Evolutionary conservation across 2,113 vertebrate genomes (phyloP), one percentile per base, ranked within the genome.

Genomic region (Acrocephalus arundinaceus): DNA sequence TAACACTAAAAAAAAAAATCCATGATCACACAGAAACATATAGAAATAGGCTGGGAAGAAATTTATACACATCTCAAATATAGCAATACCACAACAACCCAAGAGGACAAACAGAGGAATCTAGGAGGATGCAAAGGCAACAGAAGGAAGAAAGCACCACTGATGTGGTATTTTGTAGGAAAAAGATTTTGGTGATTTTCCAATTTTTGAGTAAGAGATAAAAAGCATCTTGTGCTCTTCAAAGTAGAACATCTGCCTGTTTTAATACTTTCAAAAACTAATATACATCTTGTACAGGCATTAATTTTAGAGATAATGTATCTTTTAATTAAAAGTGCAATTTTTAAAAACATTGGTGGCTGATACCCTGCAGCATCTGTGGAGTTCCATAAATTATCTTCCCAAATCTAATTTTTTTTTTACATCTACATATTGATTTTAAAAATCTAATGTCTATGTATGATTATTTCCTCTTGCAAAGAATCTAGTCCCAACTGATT

Each of bases 281-380:
- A 77, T 74, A 72, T 8, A 55, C 11, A 72, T 46, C 54, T 90
- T 87, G 12, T 39, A 51, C 11, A 80, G 27, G 59, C 30, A 73
- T 80, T 87, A 52, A 75, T 91, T 96, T 87, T 59, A 94, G 65
- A 85, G 85, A 94, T 89, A 95, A 75, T 8, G 0, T 54, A 73
- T 87, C 78, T 95, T 87, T 95, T 82, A 94, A 91, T 95, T 92
- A 87, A 81, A 89, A 89, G 17, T 58, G 22, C 13, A 28, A 4
- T 28, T 62, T 87, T 84, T 28, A 9, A 58, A 43, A 9, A 78
- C 87, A 85, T 27, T 25, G 6, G 13, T 73, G 45, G 13, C 37
- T 94, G 54, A 89, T 87, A 79, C 37, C 59, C 58, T 90, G 71
- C 18, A 83, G 85, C 74, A 91, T 76, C 46, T 82, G 57, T 14